Evolutionary conservation across 2,113 vertebrate species (phyloP).

Genomic region (Verasper variegatus): DNA sequence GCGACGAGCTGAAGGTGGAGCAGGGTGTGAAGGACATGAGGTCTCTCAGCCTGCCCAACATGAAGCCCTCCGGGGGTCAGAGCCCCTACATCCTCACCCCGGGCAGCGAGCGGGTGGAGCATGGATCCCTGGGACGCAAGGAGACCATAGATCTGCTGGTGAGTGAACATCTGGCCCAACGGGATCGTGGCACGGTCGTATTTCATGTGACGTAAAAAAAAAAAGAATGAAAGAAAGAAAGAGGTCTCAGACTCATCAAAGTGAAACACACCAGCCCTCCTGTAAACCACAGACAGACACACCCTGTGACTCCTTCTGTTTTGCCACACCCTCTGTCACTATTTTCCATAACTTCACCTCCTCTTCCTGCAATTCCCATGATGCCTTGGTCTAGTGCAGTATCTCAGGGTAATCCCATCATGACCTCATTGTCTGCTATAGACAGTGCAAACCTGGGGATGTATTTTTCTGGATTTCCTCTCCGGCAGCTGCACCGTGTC

Average conservation of each 20-base stretch:
- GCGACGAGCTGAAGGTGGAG: conserved; percentile 92
- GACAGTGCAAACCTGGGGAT: conserved; percentile 32
- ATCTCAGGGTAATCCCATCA: conserved; percentile 33
- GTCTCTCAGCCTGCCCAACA: conserved; percentile 88
- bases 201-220: no score
- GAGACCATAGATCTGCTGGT: conserved; percentile 89
- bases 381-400: conserved; percentile 8
- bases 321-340: conserved; percentile 8
- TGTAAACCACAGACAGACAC: conserved; percentile 25
- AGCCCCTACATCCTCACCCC: conserved; percentile 79
- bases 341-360: conserved; percentile 44
- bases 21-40: conserved; percentile 87
- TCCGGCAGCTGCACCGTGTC: neutral
- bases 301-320: conserved; percentile 17
- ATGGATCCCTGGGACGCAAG: conserved; percentile 71
- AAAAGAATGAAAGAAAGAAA: neutral
- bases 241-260: conserved; percentile 3
- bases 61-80: conserved; percentile 76
- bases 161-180: conserved; percentile 53
- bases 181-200: neutral
- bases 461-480: conserved; percentile 50
- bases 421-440: conserved; percentile 44
- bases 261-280: neutral
- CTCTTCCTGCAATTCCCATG: conserved; percentile 25
- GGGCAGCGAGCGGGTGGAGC: conserved; percentile 77